phyloP scores from a whole-genome alignment of 2,888 invertebrate species.

The Julus scandinavius region DNA sequence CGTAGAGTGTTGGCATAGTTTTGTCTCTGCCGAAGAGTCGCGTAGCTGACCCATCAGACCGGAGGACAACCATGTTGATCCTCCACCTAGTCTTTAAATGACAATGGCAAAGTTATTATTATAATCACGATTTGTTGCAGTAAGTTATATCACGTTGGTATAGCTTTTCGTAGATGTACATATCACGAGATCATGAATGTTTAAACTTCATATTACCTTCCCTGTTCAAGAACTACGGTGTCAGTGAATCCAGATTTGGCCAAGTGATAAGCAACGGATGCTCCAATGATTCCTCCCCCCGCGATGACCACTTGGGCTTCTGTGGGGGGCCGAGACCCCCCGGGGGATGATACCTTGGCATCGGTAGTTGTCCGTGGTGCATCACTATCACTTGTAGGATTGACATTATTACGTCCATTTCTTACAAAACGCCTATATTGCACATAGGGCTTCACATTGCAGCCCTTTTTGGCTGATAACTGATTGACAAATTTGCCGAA shows the following conservation, averaged over 20 bases:
- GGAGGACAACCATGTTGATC: constrained; percentile 80
- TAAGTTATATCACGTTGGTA: background rate
- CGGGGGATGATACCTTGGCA: background rate
- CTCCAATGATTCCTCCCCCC: constrained; percentile 92
- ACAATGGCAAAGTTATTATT: background rate
- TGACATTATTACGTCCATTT: background rate
- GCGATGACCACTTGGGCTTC: constrained; percentile 84
- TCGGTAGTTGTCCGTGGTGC: background rate
- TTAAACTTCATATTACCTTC: constrained; percentile 70
- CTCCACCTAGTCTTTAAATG: constrained; percentile 76
- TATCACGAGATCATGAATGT: background rate
- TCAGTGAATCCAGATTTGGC: constrained; percentile 85
- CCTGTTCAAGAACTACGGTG: constrained; percentile 86
- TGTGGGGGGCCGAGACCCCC: constrained; percentile 64
- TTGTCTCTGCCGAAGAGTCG: constrained; percentile 82
- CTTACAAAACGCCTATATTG: background rate
- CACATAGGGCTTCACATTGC: background rate
- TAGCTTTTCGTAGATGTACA: background rate
- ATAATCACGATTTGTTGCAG: background rate
- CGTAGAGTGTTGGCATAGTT: constrained; percentile 82
- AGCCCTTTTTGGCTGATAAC: background rate
- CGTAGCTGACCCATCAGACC: constrained; percentile 89
- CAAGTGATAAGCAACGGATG: constrained; percentile 90
- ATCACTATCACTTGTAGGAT: background rate
- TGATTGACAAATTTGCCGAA: background rate